Percentiles rank a stretch among this genome's conserved stretches.
phyloP scores from a whole-genome alignment of 1,140 invertebrate species.

The Caerostris extrusa region DNA sequence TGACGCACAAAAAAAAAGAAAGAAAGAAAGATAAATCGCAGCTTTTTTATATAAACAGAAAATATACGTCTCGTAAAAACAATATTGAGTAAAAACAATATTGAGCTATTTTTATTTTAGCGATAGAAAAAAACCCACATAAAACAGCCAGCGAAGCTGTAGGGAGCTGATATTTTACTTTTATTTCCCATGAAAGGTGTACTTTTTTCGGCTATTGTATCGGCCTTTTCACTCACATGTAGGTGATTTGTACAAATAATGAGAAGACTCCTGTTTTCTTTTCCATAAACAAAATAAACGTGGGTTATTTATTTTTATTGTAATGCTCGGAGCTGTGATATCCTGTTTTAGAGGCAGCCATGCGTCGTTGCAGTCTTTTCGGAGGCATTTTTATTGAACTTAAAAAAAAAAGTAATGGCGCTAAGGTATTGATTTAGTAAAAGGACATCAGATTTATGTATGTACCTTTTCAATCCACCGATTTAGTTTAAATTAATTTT shows the following conservation, averaged over 20 bases:
- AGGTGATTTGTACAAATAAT: slow-evolving; percentile 50
- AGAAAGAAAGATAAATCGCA: neutral
- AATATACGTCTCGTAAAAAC: neutral
- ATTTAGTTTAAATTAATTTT: no score
- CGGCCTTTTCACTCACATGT: neutral
- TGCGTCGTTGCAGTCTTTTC: neutral
- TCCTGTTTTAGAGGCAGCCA: neutral
- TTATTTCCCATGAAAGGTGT: neutral
- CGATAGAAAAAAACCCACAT: neutral
- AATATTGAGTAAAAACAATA: no score
- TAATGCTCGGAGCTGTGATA: neutral
- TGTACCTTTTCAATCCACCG: neutral
- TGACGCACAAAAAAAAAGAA: neutral
- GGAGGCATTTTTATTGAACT: neutral
- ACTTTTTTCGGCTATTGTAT: slow-evolving; percentile 11
- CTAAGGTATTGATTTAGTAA: neutral
- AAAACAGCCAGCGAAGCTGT: neutral
- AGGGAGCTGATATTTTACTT: neutral
- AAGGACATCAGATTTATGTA: neutral
- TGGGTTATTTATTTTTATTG: slow-evolving; percentile 26
- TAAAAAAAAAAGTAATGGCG: neutral
- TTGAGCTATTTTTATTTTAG: neutral
- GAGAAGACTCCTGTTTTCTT: neutral
- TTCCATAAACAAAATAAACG: slow-evolving; percentile 32
- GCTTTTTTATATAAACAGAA: neutral